Base-by-base conservation (phyloP, 92 coral and sea anemone species). In the Parazoanthus darwini region DNA sequence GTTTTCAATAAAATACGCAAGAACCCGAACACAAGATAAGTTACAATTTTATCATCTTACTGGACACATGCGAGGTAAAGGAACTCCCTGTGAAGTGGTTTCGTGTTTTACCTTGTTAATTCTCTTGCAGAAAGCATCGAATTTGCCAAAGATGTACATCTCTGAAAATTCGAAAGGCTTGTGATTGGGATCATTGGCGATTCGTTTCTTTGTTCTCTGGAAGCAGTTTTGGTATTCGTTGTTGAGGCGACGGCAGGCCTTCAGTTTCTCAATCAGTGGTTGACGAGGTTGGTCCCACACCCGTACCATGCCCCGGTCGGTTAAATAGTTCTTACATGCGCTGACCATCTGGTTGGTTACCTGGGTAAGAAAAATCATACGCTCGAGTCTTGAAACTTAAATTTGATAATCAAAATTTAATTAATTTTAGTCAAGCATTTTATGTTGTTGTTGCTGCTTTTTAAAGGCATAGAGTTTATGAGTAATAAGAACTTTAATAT, bases 231-330 rank as follows among this genome's bases (percentile, higher is more conserved):
- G 96, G 90, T 95, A 95, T 39, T 92, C 96, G 23, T 90, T 88
- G 90, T 95, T 95, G 38, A 95, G 87, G 81, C 82, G 81, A 38
- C 93, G 90, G 54, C 98, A 95, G 74, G 92, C 91, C 42, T 95
- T 91, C 33, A 95, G 96, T 79, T 95, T 95, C 86, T 93, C 93
- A 43, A 95, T 95, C 78, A 95, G 84, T 5, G 98, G 98, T 66
- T 95, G 96, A 38, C 98, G 92, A 0, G 98, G 96, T 43, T 93
- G 98, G 59, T 93, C 98, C 98, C 98, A 95, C 72, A 95, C 96
- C 1, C 98, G 96, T 15, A 68, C 72, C 86, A 95, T 85, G 1
- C 98, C 96, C 72, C 93, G 88, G 78, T 95, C 96, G 23, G 98
- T 95, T 11, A 95, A 79, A 87, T 76, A 95, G 90, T 91, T 93